These are phyloP conservation scores for Eucidaris tribuloides DNA, from an alignment of 35 echinoderm and acorn worm species.

Conservation along the genomic window DNA sequence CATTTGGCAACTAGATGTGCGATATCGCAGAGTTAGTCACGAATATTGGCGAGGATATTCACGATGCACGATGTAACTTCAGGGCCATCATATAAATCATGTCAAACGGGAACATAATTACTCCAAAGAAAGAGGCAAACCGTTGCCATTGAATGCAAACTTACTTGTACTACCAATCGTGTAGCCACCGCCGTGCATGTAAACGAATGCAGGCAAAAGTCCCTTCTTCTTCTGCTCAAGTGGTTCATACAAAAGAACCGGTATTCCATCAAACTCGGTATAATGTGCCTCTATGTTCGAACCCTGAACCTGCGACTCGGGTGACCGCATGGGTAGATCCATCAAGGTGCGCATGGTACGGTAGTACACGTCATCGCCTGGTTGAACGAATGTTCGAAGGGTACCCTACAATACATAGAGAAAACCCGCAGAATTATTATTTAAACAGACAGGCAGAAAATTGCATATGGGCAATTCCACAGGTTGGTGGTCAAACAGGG, in stretches of 20 bases:
- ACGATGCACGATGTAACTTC: neutral
- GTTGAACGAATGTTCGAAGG: neutral
- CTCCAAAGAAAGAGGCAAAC: neutral
- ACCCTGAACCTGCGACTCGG: slow-evolving; percentile 15
- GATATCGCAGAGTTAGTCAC: neutral
- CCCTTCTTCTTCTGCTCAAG: slow-evolving; percentile 1
- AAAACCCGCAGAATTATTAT: no score
- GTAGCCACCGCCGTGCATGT: slow-evolving; percentile 74
- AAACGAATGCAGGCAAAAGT: slow-evolving; percentile 50
- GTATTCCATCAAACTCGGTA: slow-evolving; percentile 56
- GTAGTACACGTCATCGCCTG: neutral
- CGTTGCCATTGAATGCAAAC: neutral
- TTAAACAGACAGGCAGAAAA: no score
- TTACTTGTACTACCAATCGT: slow-evolving; percentile 63
- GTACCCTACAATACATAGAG: neutral
- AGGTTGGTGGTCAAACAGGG: no score
- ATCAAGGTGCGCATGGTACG: neutral
- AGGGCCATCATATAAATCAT: neutral
- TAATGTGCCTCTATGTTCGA: slow-evolving; percentile 46
- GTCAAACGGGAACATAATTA: neutral
- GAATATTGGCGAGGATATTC: neutral
- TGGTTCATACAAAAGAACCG: slow-evolving; percentile 71
- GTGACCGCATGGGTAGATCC: neutral
- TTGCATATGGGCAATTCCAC: no score
- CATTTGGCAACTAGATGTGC: neutral